These are phyloP conservation scores for Nemoura dubitans DNA, from an alignment of 2,888 invertebrate species.

Conservation along the genomic window DNA sequence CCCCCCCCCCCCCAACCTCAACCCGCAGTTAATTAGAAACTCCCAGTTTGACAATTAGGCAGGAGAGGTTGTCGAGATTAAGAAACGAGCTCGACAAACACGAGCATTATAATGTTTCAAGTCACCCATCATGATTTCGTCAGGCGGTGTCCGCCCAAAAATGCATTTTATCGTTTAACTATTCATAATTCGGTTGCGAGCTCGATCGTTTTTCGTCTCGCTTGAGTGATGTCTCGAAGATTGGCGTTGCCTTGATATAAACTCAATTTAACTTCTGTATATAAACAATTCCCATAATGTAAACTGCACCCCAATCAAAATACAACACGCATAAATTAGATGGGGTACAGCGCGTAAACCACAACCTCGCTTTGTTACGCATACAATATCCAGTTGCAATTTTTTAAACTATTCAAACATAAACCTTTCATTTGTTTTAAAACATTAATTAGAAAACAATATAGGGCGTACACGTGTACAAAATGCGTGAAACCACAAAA, in stretches of 20 bases:
- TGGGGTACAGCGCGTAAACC: neutral
- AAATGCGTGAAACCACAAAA: neutral
- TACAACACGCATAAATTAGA: neutral
- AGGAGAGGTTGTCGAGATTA: neutral
- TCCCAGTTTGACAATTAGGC: neutral
- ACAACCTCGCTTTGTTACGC: neutral
- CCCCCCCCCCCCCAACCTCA: too few species aligned
- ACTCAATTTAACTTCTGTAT: neutral
- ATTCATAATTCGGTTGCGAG: neutral
- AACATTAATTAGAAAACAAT: neutral
- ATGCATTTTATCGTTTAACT: neutral
- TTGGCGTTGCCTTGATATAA: neutral
- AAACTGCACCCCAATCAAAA: neutral
- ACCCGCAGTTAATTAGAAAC: neutral
- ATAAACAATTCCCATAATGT: neutral
- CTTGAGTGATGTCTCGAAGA: neutral
- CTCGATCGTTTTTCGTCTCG: neutral
- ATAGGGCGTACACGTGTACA: neutral
- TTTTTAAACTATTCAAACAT: neutral
- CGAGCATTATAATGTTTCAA: neutral
- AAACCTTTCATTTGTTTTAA: neutral
- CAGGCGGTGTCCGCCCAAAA: neutral
- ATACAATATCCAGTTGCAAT: neutral
- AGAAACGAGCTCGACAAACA: neutral
- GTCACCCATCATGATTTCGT: neutral